Conservation (phyloP, 2,888 invertebrate species). For the Leptinotarsa peninsularis region DNA sequence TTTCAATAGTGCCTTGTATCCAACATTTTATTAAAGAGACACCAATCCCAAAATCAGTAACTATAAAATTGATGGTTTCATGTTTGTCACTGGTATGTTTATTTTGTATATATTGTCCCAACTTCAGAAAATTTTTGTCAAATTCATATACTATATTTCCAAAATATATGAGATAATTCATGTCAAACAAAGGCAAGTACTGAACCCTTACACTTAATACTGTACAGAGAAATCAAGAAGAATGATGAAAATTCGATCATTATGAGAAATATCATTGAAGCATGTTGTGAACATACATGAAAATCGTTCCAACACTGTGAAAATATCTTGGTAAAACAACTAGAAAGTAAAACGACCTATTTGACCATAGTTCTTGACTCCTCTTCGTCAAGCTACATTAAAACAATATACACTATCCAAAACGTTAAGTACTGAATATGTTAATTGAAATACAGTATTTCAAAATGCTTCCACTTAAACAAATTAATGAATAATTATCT, state of each 20-base stretch:
- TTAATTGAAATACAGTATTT: conserved; percentile 42
- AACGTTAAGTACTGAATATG: conserved; percentile 38
- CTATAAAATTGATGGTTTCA: too few species aligned
- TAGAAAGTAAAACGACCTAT: conserved; percentile 14
- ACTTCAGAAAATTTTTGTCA: too few species aligned
- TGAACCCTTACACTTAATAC: conserved; percentile 41
- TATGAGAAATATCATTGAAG: not conserved
- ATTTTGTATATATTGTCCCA: too few species aligned
- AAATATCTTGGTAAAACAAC: not conserved
- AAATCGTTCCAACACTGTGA: not conserved
- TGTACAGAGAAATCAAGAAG: conserved; percentile 28
- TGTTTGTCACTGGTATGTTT: too few species aligned
- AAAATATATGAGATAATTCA: not conserved
- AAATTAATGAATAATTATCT: conserved; percentile 40
- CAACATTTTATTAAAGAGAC: too few species aligned
- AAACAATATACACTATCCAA: conserved; percentile 52
- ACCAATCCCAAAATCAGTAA: too few species aligned
- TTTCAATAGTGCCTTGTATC: too few species aligned
- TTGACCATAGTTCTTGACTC: conserved; percentile 31
- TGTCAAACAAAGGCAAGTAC: conserved; percentile 35
- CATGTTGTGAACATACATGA: not conserved
- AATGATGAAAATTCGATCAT: conserved; percentile 25
- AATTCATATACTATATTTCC: not conserved
- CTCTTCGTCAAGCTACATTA: conserved; percentile 46
- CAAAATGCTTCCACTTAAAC: conserved; percentile 44